Base-by-base conservation (phyloP, 1,140 invertebrate genomes). In the Matsumurasca onukii region DNA sequence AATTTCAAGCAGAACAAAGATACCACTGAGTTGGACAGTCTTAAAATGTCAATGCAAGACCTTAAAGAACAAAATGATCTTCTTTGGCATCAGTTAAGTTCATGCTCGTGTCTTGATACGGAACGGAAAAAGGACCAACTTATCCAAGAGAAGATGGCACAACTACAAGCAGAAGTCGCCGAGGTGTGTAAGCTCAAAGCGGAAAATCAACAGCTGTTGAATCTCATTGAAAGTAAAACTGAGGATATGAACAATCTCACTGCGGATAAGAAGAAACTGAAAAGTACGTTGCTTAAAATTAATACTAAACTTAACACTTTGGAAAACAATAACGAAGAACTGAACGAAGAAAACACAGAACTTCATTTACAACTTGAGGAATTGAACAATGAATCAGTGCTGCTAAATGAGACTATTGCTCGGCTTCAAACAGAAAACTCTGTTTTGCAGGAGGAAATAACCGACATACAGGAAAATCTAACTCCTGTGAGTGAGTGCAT, bases 21-120 rank as follows among this genome's bases (percentile, higher is more conserved):
- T n/a, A n/a, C n/a, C n/a, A n/a, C n/a, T n/a, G n/a, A n/a, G n/a
- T n/a, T n/a, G n/a, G n/a, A n/a, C n/a, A n/a, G n/a, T 51, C 5
- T 51, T 12, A 51, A 51, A n/a, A 12, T 22, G n/a, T 51, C 49
- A 12, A 20, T 51, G 5, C n/a, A 5, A 51, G n/a, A 51, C 49
- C 49, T 51, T 51, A 51, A 25, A 29, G 55, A 13, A 59, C 22
- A 59, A 59, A 59, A 59, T 59, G 55, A 59, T 5, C 25, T 59
- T 27, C 24, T 59, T 13, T 59, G 55, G 55, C 25, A 59, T 59
- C 2, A 51, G 49, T 51, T 51, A 20, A 51, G 24, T 20, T 17
- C 24, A 51, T 20, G 3, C 49, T 51, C 49, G n/a, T 51, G n/a
- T 51, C 5, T 51, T 9, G 5, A 12, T 51, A 20, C 49, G 24